Evolutionary conservation across 2,888 invertebrate species (phyloP), one percentile per base, ranked within the genome.

Genomic region (Carterocephalus palaemon): DNA sequence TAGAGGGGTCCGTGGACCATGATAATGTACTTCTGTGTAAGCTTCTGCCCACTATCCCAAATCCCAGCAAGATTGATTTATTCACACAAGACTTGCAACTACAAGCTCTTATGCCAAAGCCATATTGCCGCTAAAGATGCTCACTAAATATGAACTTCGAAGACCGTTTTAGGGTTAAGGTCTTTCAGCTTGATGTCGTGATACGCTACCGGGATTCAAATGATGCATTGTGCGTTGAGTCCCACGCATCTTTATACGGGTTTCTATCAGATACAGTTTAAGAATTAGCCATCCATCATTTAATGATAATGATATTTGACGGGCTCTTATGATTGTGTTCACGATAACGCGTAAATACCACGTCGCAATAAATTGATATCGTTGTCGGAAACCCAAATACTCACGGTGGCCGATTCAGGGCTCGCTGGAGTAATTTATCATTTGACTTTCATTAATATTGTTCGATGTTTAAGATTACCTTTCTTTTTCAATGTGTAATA

Each of bases 241-340:
- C 85, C 84, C 84, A 85, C 84, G 83, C 84, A 77, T 78, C 77
- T 79, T 78, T 76, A 74, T 67, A 67, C 66, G 54, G 62, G 55
- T 60, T 64, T 64, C 71, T 70, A 83, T 82, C 83, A 70, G 83
- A 83, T 81, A 72, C 60, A 58, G 55, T 53, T 56, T 48, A 59
- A 61, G 65, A 67, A 81, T 81, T 80, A 79, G 71, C 78, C 69
- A 85, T 84, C 84, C 75, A 84, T 84, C 85, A 84, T 76, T 60
- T 67, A 68, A 73, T 68, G 79, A 80, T 82, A 84, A 81, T 82
- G 70, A 77, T 73, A 79, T 79, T 79, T 79, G 83, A 83, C 80
- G 71, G 67, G 64, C 68, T 70, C 69, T 77, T 77, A 73, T 61
- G 78, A 78, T 79, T 64, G 60, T 68, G 61, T 63, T 56, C 55